Base-by-base conservation (phyloP, 2,113 vertebrate genomes). In the Tapirus terrestris region DNA sequence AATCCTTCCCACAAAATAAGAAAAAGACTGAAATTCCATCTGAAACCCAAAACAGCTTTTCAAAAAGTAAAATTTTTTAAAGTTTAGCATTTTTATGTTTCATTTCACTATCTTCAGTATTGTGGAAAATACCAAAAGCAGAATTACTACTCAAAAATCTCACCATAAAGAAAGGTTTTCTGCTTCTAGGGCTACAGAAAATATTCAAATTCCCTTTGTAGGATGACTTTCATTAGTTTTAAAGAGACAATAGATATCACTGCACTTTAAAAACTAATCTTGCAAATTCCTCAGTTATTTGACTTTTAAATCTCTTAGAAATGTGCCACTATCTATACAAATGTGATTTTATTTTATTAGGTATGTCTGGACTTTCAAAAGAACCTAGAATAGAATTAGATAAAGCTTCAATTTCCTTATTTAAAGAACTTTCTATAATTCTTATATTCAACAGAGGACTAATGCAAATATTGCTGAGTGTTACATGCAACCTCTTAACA, bases 331-430 rank as follows among this genome's bases (percentile, higher is more conserved):
- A 81, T 11, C 27, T 89, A 65, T 29, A 51, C 23, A 89, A 92
- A 77, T 84, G 73, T 93, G 67, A 93, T 89, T 94, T 95, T 39
- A 94, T 93, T 94, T 97, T 81, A 67, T 93, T 75, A 96, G 43
- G 21, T 80, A 5, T 39, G 31, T 56, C 36, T 76, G 36, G 33
- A 65, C 9, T 91, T 97, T 60, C 73, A 89, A 39, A 31, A 63
- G 60, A 89, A 45, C 89, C 77, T 95, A 75, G n/a, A 94, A 67
- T 27, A 73, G 13, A 94, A 77, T 16, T 80, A 90, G 53, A 88
- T 77, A 67, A 97, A 88, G 10, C 92, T 97, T 96, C 68, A 70
- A 51, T 77, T 76, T 97, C 31, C 77, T 94, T 73, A 81, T 45
- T 81, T 63, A 91, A 97, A 94, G 11, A 67, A 63, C 56, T 96